Evolutionary conservation across 2,113 vertebrate species (phyloP).

Genomic region (Chlamydotis undulata): DNA sequence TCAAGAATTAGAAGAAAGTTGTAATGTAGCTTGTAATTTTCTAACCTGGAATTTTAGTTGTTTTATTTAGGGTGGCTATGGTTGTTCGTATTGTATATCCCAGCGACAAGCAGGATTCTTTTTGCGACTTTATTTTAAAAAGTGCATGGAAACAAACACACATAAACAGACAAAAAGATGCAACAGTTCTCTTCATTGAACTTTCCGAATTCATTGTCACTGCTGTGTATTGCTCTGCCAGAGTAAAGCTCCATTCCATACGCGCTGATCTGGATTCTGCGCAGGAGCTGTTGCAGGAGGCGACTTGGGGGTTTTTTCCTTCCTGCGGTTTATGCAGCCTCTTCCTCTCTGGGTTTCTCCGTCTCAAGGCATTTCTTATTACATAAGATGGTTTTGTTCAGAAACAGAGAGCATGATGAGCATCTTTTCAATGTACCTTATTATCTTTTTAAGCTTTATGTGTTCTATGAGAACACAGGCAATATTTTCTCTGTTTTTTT

Average conservation of each 20-base stretch:
- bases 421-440: background rate
- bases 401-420: background rate
- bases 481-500: background rate
- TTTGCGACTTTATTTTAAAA: background rate
- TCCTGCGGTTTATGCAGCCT: background rate
- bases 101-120: background rate
- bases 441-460: background rate
- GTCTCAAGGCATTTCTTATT: background rate
- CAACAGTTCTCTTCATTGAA: background rate
- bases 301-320: background rate
- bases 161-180: background rate
- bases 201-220: background rate
- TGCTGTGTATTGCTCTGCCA: background rate
- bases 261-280: background rate
- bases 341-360: background rate
- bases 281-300: background rate
- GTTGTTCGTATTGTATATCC: background rate
- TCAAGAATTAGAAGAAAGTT: background rate
- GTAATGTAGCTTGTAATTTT: background rate
- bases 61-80: background rate
- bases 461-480: background rate
- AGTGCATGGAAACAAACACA: fast-evolving
- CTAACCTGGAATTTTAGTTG: background rate
- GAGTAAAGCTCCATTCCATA: background rate
- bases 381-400: background rate